Conservation (phyloP, 2,113 vertebrate species). For the Anolis carolinensis region DNA sequence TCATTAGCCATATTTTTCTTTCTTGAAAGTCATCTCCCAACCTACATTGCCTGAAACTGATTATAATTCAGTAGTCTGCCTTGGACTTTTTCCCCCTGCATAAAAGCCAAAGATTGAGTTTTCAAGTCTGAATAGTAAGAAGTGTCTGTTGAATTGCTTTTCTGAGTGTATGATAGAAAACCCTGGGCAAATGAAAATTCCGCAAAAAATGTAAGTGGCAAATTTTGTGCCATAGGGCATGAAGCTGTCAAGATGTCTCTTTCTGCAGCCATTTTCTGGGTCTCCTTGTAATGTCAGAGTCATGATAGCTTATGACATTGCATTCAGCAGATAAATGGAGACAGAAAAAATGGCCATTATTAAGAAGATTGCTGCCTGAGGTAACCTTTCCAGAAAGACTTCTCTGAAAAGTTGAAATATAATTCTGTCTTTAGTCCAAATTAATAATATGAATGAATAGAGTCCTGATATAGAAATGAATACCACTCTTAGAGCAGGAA, state of each 20-base stretch:
- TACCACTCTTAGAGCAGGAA: no score
- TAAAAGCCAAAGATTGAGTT: background rate
- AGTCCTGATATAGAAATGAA: no score
- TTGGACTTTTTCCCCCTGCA: background rate
- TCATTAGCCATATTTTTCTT: background rate
- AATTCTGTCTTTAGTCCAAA: background rate
- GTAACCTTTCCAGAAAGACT: background rate
- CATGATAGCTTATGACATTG: background rate
- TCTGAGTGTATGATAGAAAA: background rate
- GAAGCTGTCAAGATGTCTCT: background rate
- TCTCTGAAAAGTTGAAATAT: background rate
- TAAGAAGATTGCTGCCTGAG: background rate
- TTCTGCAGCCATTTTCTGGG: background rate
- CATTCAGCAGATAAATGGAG: background rate
- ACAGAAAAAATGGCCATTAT: background rate
- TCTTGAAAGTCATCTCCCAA: background rate
- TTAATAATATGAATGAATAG: background rate
- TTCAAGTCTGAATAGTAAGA: background rate
- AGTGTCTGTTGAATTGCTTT: background rate
- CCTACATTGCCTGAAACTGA: background rate
- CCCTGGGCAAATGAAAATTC: background rate
- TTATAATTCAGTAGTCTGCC: background rate
- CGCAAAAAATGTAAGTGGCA: background rate
- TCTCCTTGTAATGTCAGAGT: background rate
- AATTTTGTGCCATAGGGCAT: background rate